Evolutionary conservation across 2,888 invertebrate species (phyloP).

Genomic region (Baronia brevicornis): DNA sequence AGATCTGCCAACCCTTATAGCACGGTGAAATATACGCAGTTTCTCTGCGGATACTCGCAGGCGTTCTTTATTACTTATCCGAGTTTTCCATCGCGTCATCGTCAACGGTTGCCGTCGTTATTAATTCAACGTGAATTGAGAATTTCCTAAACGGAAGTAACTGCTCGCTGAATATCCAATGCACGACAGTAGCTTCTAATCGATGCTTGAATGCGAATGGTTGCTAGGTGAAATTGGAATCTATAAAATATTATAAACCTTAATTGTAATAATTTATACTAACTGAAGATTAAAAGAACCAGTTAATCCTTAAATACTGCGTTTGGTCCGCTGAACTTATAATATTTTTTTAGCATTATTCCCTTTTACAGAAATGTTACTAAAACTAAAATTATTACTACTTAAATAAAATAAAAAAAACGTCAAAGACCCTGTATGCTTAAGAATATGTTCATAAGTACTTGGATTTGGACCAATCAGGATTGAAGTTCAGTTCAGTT

Average conservation of each 20-base stretch:
- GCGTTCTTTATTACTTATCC: slow-evolving; percentile 20
- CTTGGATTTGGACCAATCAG: no score
- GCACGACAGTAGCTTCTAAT: slow-evolving; percentile 16
- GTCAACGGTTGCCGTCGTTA: slow-evolving; percentile 28
- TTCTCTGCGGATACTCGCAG: slow-evolving; percentile 13
- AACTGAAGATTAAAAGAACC: no score
- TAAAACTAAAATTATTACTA: no score
- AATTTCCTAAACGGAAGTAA: slow-evolving; percentile 22
- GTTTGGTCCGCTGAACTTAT: no score
- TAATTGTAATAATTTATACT: neutral
- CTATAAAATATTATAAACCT: neutral
- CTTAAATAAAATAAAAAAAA: no score
- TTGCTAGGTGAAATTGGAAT: slow-evolving; percentile 7
- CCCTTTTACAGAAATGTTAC: no score
- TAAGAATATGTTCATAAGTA: no score
- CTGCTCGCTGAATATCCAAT: slow-evolving; percentile 19
- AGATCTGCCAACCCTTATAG: slow-evolving; percentile 1
- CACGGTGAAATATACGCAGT: slow-evolving; percentile 5
- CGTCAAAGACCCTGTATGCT: no score
- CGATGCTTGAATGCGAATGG: slow-evolving; percentile 10
- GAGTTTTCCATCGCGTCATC: slow-evolving; percentile 31
- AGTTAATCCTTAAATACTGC: no score
- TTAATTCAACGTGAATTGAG: slow-evolving; percentile 28
- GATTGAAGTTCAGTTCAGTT: no score
- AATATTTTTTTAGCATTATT: no score